These are phyloP conservation scores for Pseudochromis fuscus DNA, from an alignment of 2,797 vertebrate genomes.

Conservation along the genomic window DNA sequence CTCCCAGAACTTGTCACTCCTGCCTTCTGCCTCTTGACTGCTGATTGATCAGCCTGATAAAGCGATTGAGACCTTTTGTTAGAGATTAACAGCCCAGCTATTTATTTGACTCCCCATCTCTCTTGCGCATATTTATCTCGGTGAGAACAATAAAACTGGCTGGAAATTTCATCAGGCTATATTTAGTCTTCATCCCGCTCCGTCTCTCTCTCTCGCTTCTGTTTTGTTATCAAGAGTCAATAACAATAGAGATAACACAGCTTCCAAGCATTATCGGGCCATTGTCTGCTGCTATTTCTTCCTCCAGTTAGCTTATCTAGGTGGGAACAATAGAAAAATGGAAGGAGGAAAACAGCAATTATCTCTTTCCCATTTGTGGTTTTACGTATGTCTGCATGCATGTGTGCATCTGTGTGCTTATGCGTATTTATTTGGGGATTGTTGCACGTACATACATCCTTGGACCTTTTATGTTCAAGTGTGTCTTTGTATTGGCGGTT, in stretches of 20 bases:
- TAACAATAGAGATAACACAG: conserved; percentile 33
- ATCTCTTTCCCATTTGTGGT: no score
- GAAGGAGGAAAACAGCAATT: conserved; percentile 1
- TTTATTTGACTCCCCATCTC: conserved; percentile 32
- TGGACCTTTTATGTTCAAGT: no score
- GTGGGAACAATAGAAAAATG: conserved; percentile 36
- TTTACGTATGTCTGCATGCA: no score
- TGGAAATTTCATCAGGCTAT: conserved; percentile 27
- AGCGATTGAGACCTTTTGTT: conserved; percentile 30
- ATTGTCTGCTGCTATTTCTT: conserved; percentile 39
- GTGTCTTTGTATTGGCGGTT: neutral
- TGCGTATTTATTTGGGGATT: neutral
- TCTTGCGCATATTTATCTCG: conserved; percentile 46
- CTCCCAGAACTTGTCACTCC: neutral
- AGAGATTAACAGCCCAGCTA: conserved; percentile 17
- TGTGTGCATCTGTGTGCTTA: no score
- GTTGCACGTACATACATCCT: neutral
- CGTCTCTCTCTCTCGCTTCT: conserved; percentile 7
- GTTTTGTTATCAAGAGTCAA: conserved; percentile 41
- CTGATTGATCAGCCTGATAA: conserved; percentile 42
- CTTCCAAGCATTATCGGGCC: conserved; percentile 27
- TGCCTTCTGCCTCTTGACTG: neutral
- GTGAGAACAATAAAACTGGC: conserved; percentile 28
- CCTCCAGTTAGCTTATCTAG: conserved; percentile 27
- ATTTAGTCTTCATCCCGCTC: no score